Conservation (phyloP, 23 tunicate species). For the Trididemnum clinides region DNA sequence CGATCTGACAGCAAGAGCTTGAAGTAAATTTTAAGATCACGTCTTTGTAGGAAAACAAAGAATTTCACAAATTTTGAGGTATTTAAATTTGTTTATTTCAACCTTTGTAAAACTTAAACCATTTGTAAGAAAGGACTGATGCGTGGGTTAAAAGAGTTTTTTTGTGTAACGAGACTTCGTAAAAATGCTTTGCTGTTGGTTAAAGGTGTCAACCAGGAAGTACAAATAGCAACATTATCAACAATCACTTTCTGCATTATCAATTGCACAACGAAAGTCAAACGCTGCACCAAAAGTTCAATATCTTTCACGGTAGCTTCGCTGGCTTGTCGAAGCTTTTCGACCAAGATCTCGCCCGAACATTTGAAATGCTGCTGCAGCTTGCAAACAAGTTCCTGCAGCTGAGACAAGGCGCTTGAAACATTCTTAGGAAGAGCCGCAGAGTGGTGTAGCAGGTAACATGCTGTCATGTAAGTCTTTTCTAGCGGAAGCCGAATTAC, state of each 20-base stretch:
- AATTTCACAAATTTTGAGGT: too few relatives aligned
- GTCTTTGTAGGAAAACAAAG: too few relatives aligned
- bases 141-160: not conserved
- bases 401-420: slow-evolving; percentile 31
- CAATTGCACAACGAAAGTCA: slow-evolving; percentile 44
- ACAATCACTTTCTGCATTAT: slow-evolving; percentile 15
- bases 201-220: not conserved
- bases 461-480: slow-evolving; percentile 54
- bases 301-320: slow-evolving; percentile 10
- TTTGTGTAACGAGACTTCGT: too few relatives aligned
- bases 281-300: slow-evolving; percentile 8
- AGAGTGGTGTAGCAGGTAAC: slow-evolving; percentile 35
- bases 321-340: slow-evolving; percentile 8
- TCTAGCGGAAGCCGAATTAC: slow-evolving; percentile 58
- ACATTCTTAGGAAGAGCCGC: slow-evolving; percentile 43
- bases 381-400: slow-evolving; percentile 39
- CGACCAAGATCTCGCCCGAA: slow-evolving; percentile 23
- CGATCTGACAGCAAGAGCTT: too few relatives aligned
- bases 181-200: too few relatives aligned
- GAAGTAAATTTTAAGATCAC: too few relatives aligned
- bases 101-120: not conserved
- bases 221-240: not conserved
- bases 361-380: slow-evolving; percentile 48
- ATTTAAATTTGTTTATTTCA: too few relatives aligned
- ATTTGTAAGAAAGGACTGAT: slow-evolving; percentile 1